These are phyloP conservation scores for Bolborhynchus lineola DNA, from an alignment of 2,113 vertebrate species.

Conservation along the genomic window DNA sequence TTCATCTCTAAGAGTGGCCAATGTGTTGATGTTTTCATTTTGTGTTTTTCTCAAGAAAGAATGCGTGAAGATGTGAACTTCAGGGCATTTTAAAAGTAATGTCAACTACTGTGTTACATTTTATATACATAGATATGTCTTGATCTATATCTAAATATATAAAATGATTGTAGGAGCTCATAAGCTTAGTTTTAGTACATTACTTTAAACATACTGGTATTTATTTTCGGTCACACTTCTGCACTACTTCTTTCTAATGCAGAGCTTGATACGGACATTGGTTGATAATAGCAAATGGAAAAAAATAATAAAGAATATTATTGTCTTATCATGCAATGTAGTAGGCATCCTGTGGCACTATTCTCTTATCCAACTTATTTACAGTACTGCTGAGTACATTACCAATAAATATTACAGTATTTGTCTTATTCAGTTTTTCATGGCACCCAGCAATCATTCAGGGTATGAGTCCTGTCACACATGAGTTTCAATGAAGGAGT, in stretches of 20 bases:
- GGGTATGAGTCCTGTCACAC: conserved; percentile 68
- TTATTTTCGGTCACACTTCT: conserved; percentile 54
- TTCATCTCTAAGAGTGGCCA: conserved; percentile 42
- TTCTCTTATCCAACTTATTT: conserved; percentile 83
- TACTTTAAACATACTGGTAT: conserved; percentile 60
- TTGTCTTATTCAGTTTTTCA: conserved; percentile 38
- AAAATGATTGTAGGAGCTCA: conserved; percentile 58
- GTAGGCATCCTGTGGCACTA: conserved; percentile 87
- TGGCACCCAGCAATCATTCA: conserved; percentile 25
- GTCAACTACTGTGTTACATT: conserved; percentile 26
- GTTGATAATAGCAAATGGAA: conserved; percentile 55
- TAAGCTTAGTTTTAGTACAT: conserved; percentile 60
- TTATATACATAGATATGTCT: conserved; percentile 69
- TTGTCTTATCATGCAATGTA: conserved; percentile 86
- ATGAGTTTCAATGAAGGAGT: conserved; percentile 91
- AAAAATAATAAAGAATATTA: conserved; percentile 78
- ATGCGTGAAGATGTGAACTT: conserved; percentile 21
- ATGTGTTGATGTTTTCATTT: background rate
- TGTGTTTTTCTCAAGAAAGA: background rate
- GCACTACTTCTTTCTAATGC: conserved; percentile 57
- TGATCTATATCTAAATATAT: conserved; percentile 66
- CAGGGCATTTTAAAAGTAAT: conserved; percentile 53
- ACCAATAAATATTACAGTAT: conserved; percentile 84
- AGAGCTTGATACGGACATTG: conserved; percentile 63
- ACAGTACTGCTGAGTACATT: conserved; percentile 77